Percentiles rank a stretch among this genome's conserved stretches.
Conservation (phyloP, 2,888 invertebrate species). For the Melipona beecheii region DNA sequence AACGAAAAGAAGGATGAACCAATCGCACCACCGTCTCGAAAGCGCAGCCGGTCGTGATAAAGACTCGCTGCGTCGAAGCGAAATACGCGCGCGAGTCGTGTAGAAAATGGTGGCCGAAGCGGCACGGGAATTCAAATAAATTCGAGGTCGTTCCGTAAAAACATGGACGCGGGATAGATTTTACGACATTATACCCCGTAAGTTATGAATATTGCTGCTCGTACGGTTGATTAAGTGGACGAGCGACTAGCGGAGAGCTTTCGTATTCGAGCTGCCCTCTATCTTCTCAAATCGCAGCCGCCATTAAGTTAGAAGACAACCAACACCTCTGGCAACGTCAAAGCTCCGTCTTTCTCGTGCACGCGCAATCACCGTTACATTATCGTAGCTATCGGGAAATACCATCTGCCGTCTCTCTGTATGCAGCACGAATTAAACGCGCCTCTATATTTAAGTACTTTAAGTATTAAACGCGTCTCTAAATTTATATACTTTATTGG, state of each 20-base stretch:
- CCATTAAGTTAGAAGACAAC: slow-evolving; percentile 37
- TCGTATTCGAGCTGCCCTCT: slow-evolving; percentile 6
- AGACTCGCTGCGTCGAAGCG: slow-evolving; percentile 17
- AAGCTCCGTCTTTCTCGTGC: not conserved
- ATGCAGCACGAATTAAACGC: not conserved
- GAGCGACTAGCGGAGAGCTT: slow-evolving; percentile 25
- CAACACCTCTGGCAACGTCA: slow-evolving; percentile 18
- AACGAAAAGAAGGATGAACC: not conserved
- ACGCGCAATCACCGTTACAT: not conserved
- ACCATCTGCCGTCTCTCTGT: not conserved
- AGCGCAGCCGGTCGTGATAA: slow-evolving; percentile 13
- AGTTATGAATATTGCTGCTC: slow-evolving; percentile 63
- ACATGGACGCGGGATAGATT: slow-evolving; percentile 27
- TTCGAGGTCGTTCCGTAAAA: slow-evolving; percentile 41
- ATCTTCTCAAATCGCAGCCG: slow-evolving; percentile 38
- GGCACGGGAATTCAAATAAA: slow-evolving; percentile 51
- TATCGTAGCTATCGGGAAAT: slow-evolving; percentile 11
- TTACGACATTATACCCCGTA: slow-evolving; percentile 58
- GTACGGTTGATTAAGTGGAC: slow-evolving; percentile 58
- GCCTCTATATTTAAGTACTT: slow-evolving; percentile 2
- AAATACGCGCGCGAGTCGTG: slow-evolving; percentile 2
- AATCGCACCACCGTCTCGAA: not conserved
- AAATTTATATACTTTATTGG: not conserved
- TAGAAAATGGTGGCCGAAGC: slow-evolving; percentile 19
- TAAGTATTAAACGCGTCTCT: too few species aligned